Conservation (phyloP, 2,888 invertebrate genomes). For the Cordilura impudica region DNA sequence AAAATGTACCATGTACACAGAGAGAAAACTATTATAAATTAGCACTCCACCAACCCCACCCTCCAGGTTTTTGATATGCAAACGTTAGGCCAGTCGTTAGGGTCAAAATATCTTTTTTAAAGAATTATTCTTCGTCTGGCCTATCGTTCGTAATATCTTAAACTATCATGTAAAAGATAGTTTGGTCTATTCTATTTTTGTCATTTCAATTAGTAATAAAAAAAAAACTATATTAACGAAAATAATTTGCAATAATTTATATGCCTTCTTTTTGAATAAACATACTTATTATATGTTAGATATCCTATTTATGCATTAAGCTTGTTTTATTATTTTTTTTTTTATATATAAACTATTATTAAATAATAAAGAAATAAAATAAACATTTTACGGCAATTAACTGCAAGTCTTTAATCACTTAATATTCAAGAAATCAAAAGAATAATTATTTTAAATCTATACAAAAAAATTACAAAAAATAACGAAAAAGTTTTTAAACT, state of each 20-base stretch:
- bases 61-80: too few relatives aligned
- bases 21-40: conserved; percentile 1
- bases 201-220: not conserved
- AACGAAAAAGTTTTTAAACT: conserved; percentile 20
- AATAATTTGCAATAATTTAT: conserved; percentile 57
- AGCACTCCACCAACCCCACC: too few relatives aligned
- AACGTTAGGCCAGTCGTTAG: too few relatives aligned
- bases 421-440: conserved; percentile 26
- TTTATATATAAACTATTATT: conserved; percentile 22
- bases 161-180: too few relatives aligned
- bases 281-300: conserved; percentile 34
- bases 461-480: conserved; percentile 7
- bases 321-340: conserved; percentile 61
- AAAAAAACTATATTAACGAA: conserved; percentile 33
- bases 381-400: conserved; percentile 44
- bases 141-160: too few relatives aligned
- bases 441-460: conserved; percentile 22
- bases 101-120: too few relatives aligned
- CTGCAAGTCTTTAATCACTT: conserved; percentile 34
- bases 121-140: too few relatives aligned
- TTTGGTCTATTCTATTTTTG: too few relatives aligned
- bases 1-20: conserved; percentile 51
- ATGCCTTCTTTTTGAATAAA: conserved; percentile 48
- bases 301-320: conserved; percentile 54
- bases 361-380: conserved; percentile 36